Evolutionary conservation across 2,797 vertebrate genomes (phyloP).

Genomic region (Craterocephalus amniculus): DNA sequence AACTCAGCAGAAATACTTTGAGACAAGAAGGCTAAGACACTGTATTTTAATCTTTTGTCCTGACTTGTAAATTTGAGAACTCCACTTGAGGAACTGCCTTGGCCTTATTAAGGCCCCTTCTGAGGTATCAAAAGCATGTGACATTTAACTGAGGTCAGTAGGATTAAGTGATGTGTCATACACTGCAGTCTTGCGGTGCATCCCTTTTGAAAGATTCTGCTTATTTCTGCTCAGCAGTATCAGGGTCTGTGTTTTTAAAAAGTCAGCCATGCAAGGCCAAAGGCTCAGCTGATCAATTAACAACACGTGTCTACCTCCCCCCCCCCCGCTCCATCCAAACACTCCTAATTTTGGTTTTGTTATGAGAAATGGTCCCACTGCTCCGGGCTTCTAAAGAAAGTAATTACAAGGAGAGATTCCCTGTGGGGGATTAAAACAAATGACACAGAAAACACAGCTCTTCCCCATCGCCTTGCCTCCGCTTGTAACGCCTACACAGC

Average conservation of each 20-base stretch:
- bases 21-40: background rate
- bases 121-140: conserved; percentile 33
- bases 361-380: conserved; percentile 66
- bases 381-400: conserved; percentile 69
- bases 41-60: background rate
- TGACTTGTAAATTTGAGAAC: background rate
- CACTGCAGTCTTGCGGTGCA: conserved; percentile 4
- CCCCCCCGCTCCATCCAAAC: conserved; percentile 18
- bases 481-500: conserved; percentile 57
- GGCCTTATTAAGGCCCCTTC: conserved; percentile 44
- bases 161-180: conserved; percentile 50
- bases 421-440: conserved; percentile 78
- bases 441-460: conserved; percentile 67
- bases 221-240: conserved; percentile 39
- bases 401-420: conserved; percentile 79
- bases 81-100: conserved; percentile 5
- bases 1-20: background rate
- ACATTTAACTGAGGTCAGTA: conserved; percentile 50
- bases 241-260: conserved; percentile 14
- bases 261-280: conserved; percentile 16
- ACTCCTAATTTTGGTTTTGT: conserved; percentile 67
- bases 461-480: conserved; percentile 34
- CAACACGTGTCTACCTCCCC: conserved; percentile 35
- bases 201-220: conserved; percentile 2
- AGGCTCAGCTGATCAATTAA: conserved; percentile 66